Percentiles rank a stretch among this genome's conserved stretches.
These are phyloP conservation scores for Danio albolineatus DNA, from an alignment of 2,797 vertebrate species.

Conservation along the genomic window DNA sequence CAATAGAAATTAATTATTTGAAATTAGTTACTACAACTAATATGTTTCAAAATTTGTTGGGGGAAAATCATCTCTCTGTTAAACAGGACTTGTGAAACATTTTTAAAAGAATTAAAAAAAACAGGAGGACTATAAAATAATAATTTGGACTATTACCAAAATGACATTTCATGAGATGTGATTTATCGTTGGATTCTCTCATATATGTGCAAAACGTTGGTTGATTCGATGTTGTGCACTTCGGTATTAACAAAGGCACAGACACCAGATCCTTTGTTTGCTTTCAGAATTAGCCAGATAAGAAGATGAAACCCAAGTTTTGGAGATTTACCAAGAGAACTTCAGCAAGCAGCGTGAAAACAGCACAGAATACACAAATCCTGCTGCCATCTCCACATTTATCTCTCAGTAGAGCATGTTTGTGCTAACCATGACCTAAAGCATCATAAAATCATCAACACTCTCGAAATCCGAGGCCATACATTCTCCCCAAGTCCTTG, in stretches of 20 bases:
- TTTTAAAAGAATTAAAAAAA: no score
- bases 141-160: no score
- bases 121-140: no score
- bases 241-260: constrained; percentile 26
- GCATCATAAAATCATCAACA: constrained; percentile 24
- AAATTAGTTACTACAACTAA: no score
- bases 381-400: constrained; percentile 29
- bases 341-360: constrained; percentile 5
- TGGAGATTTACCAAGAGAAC: constrained; percentile 21
- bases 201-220: not conserved
- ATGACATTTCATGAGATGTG: not conserved
- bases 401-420: constrained; percentile 12
- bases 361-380: constrained; percentile 21
- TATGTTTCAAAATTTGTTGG: no score
- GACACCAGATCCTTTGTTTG: constrained; percentile 31
- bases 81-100: no score
- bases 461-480: constrained; percentile 12
- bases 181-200: constrained; percentile 16
- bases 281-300: constrained; percentile 12
- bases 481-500: constrained; percentile 23
- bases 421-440: constrained; percentile 38
- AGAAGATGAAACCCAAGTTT: constrained; percentile 18
- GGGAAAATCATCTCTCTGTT: no score
- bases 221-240: not conserved
- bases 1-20: no score